Evolutionary conservation across 2,797 vertebrate genomes (phyloP).

Genomic region (Coregonus suidteri): DNA sequence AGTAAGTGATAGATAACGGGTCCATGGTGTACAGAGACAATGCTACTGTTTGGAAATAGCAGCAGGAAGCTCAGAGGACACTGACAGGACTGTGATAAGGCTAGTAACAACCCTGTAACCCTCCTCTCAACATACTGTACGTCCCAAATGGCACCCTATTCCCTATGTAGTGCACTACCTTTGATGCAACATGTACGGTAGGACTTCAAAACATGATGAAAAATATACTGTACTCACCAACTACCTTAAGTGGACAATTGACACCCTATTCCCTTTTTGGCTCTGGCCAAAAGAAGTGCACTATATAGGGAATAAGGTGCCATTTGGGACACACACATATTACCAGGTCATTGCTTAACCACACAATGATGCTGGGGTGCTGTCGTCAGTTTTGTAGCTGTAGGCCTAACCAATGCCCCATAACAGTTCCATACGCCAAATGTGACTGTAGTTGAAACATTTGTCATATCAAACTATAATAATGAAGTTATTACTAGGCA

Average conservation of each 20-base stretch:
- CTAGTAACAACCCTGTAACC: not conserved
- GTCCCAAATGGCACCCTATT: not conserved
- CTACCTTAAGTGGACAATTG: not conserved
- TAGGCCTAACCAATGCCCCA: not conserved
- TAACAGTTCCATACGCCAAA: not conserved
- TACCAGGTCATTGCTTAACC: not conserved
- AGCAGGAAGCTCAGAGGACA: conserved; percentile 23
- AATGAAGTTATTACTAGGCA: not conserved
- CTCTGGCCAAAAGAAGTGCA: not conserved
- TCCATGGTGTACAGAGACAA: conserved; percentile 11
- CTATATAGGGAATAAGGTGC: not conserved
- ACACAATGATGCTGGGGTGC: not conserved
- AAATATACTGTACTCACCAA: not conserved
- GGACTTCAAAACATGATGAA: not conserved
- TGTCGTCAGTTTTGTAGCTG: not conserved
- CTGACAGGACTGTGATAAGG: conserved; percentile 38
- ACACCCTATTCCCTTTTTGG: no score
- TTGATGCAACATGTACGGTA: not conserved
- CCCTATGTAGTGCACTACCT: not conserved
- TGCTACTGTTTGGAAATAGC: not conserved
- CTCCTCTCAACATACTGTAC: not conserved
- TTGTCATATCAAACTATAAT: no score
- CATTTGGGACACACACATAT: not conserved
- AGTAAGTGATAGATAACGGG: not conserved
- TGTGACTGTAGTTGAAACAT: not conserved